phyloP scores from a whole-genome alignment of 2,797 vertebrate species.

The Gymnoscopelus microlampas region DNA sequence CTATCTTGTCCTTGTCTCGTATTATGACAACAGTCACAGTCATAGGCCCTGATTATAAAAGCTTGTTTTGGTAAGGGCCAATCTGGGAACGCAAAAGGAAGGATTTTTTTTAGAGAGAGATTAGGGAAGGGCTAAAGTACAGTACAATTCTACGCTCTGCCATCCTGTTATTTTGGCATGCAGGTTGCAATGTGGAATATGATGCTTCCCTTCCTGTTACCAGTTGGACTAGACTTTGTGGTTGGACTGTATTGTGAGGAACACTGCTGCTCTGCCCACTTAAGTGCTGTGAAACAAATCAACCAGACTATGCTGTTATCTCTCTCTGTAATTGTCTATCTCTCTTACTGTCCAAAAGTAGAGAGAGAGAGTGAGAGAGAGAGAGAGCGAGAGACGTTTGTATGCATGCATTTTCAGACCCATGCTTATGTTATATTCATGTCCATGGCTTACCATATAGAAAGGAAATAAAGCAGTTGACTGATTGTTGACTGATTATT shows the following conservation, averaged over 20 bases:
- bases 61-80: too few species aligned
- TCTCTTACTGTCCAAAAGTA: slow-evolving; percentile 14
- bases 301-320: slow-evolving; percentile 18
- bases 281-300: slow-evolving; percentile 42
- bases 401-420: too few species aligned
- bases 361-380: not conserved
- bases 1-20: too few species aligned
- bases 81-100: too few species aligned
- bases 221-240: slow-evolving; percentile 38
- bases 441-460: slow-evolving; percentile 15
- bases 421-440: too few species aligned
- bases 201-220: slow-evolving; percentile 24
- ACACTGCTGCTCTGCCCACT: slow-evolving; percentile 14
- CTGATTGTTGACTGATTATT: slow-evolving; percentile 26
- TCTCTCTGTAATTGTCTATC: not conserved
- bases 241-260: slow-evolving; percentile 24
- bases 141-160: not conserved
- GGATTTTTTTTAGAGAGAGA: too few species aligned
- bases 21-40: too few species aligned
- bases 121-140: too few species aligned
- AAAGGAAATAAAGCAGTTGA: not conserved
- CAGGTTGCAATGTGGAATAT: slow-evolving; percentile 13
- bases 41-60: too few species aligned
- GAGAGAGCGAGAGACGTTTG: not conserved
- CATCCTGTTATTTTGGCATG: not conserved